phyloP scores from a whole-genome alignment of 2,113 vertebrate genomes.

The Rhea pennata region DNA sequence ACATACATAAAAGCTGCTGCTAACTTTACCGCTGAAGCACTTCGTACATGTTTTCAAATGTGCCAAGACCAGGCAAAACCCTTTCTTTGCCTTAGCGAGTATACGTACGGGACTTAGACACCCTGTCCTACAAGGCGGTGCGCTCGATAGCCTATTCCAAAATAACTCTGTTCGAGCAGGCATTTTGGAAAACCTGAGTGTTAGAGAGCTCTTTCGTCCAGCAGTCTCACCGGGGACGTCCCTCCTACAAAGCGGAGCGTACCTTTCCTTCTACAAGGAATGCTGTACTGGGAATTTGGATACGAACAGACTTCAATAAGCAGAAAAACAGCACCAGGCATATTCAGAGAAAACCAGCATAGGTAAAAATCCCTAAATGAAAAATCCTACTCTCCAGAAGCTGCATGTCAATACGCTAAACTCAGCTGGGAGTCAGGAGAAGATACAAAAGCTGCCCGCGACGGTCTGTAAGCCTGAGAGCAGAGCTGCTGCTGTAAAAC shows the following conservation, averaged over 20 bases:
- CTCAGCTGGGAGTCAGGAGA: background rate
- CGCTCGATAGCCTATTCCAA: background rate
- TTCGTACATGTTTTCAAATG: background rate
- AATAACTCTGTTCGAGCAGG: background rate
- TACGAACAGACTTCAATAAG: background rate
- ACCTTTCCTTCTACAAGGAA: background rate
- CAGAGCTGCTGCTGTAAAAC: background rate
- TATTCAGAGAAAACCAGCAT: background rate
- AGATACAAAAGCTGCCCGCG: background rate
- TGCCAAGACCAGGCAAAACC: background rate
- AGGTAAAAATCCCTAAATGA: background rate
- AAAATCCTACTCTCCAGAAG: background rate
- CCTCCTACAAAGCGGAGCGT: background rate
- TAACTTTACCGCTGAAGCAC: background rate
- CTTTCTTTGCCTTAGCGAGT: background rate
- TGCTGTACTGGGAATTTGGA: background rate
- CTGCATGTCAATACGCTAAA: background rate
- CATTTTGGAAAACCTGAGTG: background rate
- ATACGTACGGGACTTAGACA: background rate
- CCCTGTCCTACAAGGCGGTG: background rate
- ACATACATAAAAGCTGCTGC: background rate
- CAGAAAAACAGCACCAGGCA: background rate
- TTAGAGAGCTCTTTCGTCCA: background rate
- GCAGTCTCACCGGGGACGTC: background rate
- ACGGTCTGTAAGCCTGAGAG: background rate